Percentiles rank a stretch among this genome's conserved stretches.
Evolutionary conservation across 2,797 vertebrate genomes (phyloP).

Genomic region (Darevskia nairensis): DNA sequence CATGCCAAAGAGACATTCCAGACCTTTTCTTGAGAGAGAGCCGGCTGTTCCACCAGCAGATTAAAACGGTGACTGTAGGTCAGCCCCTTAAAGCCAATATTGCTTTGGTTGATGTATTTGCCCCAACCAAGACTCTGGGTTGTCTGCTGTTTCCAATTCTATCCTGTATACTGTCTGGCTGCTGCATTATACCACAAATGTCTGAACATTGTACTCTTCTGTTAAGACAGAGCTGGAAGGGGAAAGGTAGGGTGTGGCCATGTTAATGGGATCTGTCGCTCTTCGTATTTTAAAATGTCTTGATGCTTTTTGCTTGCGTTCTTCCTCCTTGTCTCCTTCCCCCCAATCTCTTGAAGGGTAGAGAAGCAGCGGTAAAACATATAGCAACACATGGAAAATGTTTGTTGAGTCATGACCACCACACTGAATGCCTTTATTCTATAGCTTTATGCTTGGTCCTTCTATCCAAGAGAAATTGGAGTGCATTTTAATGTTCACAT

Average conservation of each 20-base stretch:
- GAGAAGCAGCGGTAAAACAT: not conserved
- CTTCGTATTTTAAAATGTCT: not conserved
- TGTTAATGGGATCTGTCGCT: not conserved
- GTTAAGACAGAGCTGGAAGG: not conserved
- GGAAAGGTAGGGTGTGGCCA: not conserved
- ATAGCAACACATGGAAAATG: not conserved
- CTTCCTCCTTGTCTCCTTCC: not conserved
- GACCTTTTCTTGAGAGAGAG: conserved; percentile 50
- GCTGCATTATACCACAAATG: not conserved
- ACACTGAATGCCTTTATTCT: not conserved
- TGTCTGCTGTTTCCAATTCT: not conserved
- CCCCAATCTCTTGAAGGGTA: not conserved
- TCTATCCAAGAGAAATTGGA: not conserved
- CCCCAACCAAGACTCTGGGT: not conserved
- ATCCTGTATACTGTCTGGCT: not conserved
- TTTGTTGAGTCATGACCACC: not conserved
- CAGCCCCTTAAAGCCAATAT: conserved; percentile 3
- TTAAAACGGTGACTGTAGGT: not conserved
- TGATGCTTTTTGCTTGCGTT: not conserved
- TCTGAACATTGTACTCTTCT: not conserved
- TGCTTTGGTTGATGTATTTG: not conserved
- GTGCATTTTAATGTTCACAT: not conserved
- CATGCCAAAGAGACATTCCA: conserved; percentile 59
- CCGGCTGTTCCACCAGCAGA: conserved; percentile 13
- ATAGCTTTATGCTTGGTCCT: not conserved